Base-by-base conservation (phyloP, 2,888 invertebrate genomes). In the Oscheius sp. region DNA sequence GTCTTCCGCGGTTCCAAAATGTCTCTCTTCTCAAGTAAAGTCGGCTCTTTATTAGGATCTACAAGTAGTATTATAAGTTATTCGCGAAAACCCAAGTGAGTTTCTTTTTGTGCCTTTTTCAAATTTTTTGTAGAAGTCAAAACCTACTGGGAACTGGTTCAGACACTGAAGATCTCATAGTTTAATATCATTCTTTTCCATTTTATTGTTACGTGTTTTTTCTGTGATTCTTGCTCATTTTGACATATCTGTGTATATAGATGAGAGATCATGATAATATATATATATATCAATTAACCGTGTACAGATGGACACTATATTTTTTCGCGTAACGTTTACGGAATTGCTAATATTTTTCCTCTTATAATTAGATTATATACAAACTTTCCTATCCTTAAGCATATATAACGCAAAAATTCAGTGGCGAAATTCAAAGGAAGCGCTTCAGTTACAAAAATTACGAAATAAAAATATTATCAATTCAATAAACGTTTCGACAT, bases 141-240 rank as follows among this genome's bases (percentile, higher is more conserved):
- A 51, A 71, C 4, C 61, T 75, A 22, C 69, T 71, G 28, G 57
- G 47, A 22, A 64, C 33, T 9, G 71, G 69, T 14, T 75, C 72
- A 1, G 75, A 75, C 54, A 62, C 70, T 1, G 75, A 75, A 51
- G 71, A 75, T 68, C 70, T 73, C 56, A 73, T 75, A 36, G 74
- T 74, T 56, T 74, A 67, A 30, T 24, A 20, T 28, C 30, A 17
- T 56, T 17, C 12, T 36, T 20, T 36, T 22, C 20, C 24, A 8
- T 51, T 14, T n/a, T 24, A 24, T 12, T 57, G 20, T 26, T 59
- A 44, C 59, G 59, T 22, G 44, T 59, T 59, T 41, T 20, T 20
- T 50, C 28, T 30, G 5, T 26, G 3, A 6, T n/a, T 50, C 50
- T 26, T 41, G 2, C 41, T 41, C 2, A n/a, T n/a, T n/a, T n/a